Evolutionary conservation across 1,140 invertebrate species (phyloP).

Genomic region (Dinoponera quadriceps): DNA sequence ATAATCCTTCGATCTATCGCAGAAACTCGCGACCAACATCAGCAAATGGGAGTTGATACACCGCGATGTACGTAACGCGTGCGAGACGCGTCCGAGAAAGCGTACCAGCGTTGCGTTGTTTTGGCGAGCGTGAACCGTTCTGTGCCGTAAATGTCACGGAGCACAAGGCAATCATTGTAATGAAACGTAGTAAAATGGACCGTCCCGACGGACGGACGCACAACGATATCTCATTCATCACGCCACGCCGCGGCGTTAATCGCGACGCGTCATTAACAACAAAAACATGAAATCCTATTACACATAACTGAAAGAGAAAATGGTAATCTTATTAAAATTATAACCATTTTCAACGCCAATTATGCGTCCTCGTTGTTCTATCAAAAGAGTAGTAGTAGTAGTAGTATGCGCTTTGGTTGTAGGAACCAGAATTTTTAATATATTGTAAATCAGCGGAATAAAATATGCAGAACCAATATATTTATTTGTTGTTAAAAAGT

Average conservation of each 20-base stretch:
- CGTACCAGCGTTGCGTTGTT: background rate
- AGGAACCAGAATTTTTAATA: no score
- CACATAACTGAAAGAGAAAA: background rate
- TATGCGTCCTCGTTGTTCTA: no score
- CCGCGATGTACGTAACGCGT: background rate
- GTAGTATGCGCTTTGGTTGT: no score
- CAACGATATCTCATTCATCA: background rate
- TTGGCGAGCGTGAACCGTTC: background rate
- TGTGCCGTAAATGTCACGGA: conserved; percentile 29
- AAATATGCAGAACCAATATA: no score
- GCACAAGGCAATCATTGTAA: conserved; percentile 16
- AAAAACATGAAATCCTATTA: no score
- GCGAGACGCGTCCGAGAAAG: conserved; percentile 26
- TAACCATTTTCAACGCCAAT: no score
- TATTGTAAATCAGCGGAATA: no score
- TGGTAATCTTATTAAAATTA: no score
- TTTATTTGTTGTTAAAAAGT: no score
- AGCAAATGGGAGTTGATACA: conserved; percentile 10
- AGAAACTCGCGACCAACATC: conserved; percentile 5
- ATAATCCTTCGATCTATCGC: conserved; percentile 42
- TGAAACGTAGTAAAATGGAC: conserved; percentile 13
- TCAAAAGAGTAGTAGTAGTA: no score
- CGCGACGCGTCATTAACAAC: no score
- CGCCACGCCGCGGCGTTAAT: conserved; percentile 1
- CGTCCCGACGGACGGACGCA: background rate